Base-by-base conservation (phyloP, 1,140 invertebrate species). In the Zeugodacus cucurbitae region DNA sequence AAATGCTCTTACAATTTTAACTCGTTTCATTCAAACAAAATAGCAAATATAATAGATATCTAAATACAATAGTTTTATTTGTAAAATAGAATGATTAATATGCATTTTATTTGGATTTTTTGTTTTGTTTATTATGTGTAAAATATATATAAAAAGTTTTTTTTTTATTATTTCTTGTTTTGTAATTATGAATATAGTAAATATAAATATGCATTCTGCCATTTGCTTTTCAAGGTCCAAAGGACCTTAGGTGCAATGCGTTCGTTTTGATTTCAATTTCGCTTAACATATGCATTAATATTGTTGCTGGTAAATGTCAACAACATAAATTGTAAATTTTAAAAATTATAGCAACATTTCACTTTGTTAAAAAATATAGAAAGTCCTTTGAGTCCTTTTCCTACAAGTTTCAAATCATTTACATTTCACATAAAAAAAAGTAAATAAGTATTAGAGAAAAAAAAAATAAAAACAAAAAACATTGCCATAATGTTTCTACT, bases 401-500 rank as follows among this genome's bases (percentile, higher is more conserved):
- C 11, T 82, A 48, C 74, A 82, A 14, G 32, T 37, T 74, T 74
- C 22, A 37, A 74, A 74, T 37, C 34, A 37, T 74, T 34, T 32
- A 74, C 26, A 67, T 34, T 32, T 41, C 26, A 67, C 67, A 37
- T 32, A 74, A 32, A 74, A 74, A 74, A 74, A 20, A 11, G 67
- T 37, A 41, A 22, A 74, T 74, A 74, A 26, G 41, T 29, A 82
- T 26, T 26, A 82, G 41, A 82, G n/a, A 70, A 54, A 54, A 54
- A 54, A 11, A 48, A 8, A 44, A 11, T 17, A 17, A 14, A 54
- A 54, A 54, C 48, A 54, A 54, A 37, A 82, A 82, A 82, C 74
- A 82, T 82, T 82, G 74, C 74, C 74, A 82, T 82, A 48, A 82
- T 82, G 74, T 48, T 82, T 41, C 14, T 82, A 82, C 10, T 82